Evolutionary conservation across 2,888 invertebrate genomes (phyloP).

Genomic region (Stramonita haemastoma): DNA sequence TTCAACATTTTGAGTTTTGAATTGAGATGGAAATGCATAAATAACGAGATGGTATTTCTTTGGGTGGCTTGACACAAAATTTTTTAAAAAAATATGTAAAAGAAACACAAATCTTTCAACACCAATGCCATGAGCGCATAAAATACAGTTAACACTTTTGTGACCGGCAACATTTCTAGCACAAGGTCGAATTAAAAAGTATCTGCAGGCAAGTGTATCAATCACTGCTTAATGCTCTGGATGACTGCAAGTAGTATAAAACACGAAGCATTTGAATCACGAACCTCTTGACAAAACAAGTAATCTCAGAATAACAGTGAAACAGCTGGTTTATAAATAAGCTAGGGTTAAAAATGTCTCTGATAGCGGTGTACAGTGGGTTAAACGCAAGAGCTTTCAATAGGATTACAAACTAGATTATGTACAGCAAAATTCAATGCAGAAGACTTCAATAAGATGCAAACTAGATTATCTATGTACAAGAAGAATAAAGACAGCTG

Average conservation of each 20-base stretch:
- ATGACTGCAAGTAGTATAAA: too few relatives aligned
- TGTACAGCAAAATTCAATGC: neutral
- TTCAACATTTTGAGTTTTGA: too few relatives aligned
- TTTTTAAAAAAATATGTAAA: too few relatives aligned
- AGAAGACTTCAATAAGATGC: neutral
- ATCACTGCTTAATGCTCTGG: too few relatives aligned
- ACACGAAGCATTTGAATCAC: neutral
- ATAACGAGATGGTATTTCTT: too few relatives aligned
- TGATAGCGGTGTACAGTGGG: neutral
- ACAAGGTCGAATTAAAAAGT: too few relatives aligned
- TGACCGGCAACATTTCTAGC: too few relatives aligned
- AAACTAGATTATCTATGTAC: constrained; percentile 8
- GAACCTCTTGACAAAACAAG: neutral
- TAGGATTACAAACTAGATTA: neutral
- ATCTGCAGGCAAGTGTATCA: too few relatives aligned
- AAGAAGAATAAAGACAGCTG: neutral
- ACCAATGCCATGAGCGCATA: too few relatives aligned
- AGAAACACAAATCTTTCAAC: too few relatives aligned
- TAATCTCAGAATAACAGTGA: neutral
- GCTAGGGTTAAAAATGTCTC: neutral
- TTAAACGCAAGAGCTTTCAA: neutral
- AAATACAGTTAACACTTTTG: too few relatives aligned
- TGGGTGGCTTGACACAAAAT: neutral
- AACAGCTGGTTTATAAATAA: neutral
- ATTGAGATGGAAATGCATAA: too few relatives aligned